Evolutionary conservation across 92 coral and sea anemone genomes (phyloP), one percentile per base, ranked within the genome.

Genomic region (Meandrina meandrites): DNA sequence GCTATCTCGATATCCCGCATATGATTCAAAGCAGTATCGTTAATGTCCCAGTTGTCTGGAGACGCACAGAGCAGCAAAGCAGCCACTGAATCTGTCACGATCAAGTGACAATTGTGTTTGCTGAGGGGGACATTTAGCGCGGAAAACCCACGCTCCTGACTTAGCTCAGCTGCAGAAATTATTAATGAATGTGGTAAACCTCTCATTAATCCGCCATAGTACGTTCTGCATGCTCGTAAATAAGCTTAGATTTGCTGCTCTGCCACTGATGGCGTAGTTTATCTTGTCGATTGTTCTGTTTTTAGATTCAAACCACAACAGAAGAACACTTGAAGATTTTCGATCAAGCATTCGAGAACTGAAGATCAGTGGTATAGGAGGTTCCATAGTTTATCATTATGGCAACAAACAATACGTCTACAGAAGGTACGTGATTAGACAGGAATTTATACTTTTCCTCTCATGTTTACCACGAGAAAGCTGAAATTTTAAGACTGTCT

Each of bases 111-210:
- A 60, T 16, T 2, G 64, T 84, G 80, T 84, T 40, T 56, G 78
- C 19, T 22, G 57, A 83, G 48, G 73, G 16, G 51, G 75, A 85
- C 81, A 57, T 84, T 75, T 62, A 57, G n/a, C 70, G 19, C 24
- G 67, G 0, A 32, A 77, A 51, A 72, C 71, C 76, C 75, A 64
- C 69, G 60, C 47, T 45, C 16, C 28, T 8, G 5, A 35, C 76
- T 64, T 76, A 48, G 82, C 30, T 85, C 88, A 85, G 88, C 82
- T 76, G 82, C 60, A 12, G 32, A 85, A 27, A 77, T 68, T 42
- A 85, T 85, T 85, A 78, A 76, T 85, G 82, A 75, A 36, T 64
- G 82, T 42, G 82, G 42, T 64, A 76, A 76, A 48, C 67, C 45
- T 78, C 34, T 62, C 64, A 78, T 66, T 15, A 78, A 37, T 58